phyloP scores from a whole-genome alignment of 2,113 vertebrate genomes.

The Limnothrissa miodon region DNA sequence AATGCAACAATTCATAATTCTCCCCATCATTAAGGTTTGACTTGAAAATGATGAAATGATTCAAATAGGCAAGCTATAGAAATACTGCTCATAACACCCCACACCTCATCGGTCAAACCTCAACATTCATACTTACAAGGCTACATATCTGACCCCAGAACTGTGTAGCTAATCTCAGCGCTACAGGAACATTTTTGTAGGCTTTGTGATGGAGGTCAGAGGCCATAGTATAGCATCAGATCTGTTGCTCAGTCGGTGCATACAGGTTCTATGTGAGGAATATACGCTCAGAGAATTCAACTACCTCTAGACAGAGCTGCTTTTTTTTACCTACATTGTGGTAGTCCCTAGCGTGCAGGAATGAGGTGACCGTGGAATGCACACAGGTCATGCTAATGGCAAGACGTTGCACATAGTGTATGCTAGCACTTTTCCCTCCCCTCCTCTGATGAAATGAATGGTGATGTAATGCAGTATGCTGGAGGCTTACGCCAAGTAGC shows the following conservation, averaged over 20 bases:
- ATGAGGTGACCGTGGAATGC: not conserved
- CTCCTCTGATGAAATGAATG: not conserved
- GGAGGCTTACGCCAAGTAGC: conserved; percentile 11
- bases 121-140: too few relatives aligned
- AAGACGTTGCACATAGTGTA: too few relatives aligned
- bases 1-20: too few relatives aligned
- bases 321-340: not conserved
- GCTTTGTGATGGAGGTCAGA: not conserved
- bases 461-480: not conserved
- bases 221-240: not conserved
- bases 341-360: not conserved
- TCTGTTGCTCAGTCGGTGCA: not conserved
- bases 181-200: not conserved
- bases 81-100: too few relatives aligned
- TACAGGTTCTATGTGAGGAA: not conserved
- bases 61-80: too few relatives aligned
- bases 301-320: not conserved
- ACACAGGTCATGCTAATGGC: not conserved
- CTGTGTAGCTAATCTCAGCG: not conserved
- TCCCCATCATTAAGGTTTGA: too few relatives aligned
- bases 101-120: too few relatives aligned
- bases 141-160: too few relatives aligned
- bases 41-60: too few relatives aligned
- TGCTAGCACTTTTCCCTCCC: not conserved
- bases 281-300: not conserved